Base-by-base conservation (phyloP, 1,140 invertebrate genomes). In the Ostrea denselamellosa region DNA sequence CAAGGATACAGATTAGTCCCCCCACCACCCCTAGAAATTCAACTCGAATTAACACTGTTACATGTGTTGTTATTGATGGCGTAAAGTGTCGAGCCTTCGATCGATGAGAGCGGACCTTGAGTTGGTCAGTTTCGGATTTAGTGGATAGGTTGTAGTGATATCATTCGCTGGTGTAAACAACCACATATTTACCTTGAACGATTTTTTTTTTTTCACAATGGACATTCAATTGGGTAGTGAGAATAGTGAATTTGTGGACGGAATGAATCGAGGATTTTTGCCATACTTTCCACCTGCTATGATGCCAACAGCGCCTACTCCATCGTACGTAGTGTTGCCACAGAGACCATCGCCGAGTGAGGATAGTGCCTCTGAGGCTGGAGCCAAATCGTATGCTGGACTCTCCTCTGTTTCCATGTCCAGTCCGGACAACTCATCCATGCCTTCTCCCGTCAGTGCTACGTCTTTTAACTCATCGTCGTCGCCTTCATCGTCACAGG, bases 251-350 rank as follows among this genome's bases (percentile, higher is more conserved):
- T 77, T 77, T 25, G 68, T 77, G 5, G 68, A 77, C 68, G 68
- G 68, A 77, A 34, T 77, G 68, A 77, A 77, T 77, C 68, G 68
- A 34, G 68, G 68, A 28, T 77, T 4, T 34, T 14, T 77, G 68
- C 68, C 68, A 8, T 77, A 77, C 68, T 77, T 77, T 77, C 68
- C 68, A 17, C 17, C 68, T 77, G 68, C 68, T 25, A 77, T 77
- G 68, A 77, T 77, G 25, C 68, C 22, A 14, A 25, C 22, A 28
- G 14, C 68, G 10, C 68, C 25, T 14, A 77, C 68, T 14, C 28
- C 68, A 34, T 77, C 68, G 68, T 77, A 28, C 68, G 68, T 77
- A 14, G 68, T 77, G 68, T 77, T 77, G 28, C 68, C 68, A 77
- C 68, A 77, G 5, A 77, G 68, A 77, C 28, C 68, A 14, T 77